Base-by-base conservation (phyloP, 2,888 invertebrate species). In the Hirtodrosophila trivittata region DNA sequence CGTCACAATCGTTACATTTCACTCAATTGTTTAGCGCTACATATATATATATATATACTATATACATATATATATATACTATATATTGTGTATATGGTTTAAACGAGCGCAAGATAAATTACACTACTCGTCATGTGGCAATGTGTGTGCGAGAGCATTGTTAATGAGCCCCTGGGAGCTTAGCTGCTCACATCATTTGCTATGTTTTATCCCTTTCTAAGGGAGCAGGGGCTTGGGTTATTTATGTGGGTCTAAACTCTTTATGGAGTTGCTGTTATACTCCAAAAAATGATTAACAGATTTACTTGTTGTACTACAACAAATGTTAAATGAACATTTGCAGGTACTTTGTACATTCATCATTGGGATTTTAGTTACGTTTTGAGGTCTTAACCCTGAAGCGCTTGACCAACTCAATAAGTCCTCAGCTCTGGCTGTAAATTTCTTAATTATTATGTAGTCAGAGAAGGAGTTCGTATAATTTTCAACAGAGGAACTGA, bases 91-190 rank as follows among this genome's bases (percentile, higher is more conserved):
- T 77, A 74, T 76, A 57, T 65, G 77, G 67, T 84, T 84, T 80
- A 86, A 86, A 84, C 65, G 77, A 77, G 70, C 39, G n/a, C 46
- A 62, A 81, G 80, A 86, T 84, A 80, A 86, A 80, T 84, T 67
- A 64, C 77, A 66, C 50, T 45, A 42, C 64, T 75, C 18, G 8
- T 5, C 13, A 18, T 13, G 37, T 38, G 13, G 14, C 10, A n/a
- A 8, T 42, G 35, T 18, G 13, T 32, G 18, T 28, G 39, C 25
- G 10, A 25, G 35, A 49, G 64, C 42, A 76, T 80, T 83, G 81
- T 83, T 78, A 78, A 78, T 78, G 78, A 78, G 86, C 62, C 60
- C 76, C 80, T 76, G 83, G 69, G 49, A 80, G 80, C 85, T 80
- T 86, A 71, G 55, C 57, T 38, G 51, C 52, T 52, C 62, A 60